Conservation (phyloP, 2,113 vertebrate genomes). For the Pagrus major region DNA sequence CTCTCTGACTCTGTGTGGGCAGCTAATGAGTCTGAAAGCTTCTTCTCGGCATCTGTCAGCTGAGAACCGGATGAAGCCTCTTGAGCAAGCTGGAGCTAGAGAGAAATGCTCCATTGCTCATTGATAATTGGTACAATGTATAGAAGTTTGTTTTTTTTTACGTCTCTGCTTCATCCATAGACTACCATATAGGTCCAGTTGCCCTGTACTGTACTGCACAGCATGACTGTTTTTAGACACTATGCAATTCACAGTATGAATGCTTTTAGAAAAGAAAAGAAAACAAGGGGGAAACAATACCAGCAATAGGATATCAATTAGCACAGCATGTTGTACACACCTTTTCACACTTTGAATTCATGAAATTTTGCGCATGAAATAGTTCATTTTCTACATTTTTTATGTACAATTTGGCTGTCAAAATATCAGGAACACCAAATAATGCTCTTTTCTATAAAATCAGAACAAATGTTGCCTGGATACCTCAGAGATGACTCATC, state of each 20-base stretch:
- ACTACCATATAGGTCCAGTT: not conserved
- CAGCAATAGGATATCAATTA: not conserved
- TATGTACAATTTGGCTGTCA: not conserved
- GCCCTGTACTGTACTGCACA: not conserved
- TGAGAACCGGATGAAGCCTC: constrained; percentile 60
- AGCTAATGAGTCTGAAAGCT: constrained; percentile 80
- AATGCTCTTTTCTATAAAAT: not conserved
- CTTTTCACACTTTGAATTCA: not conserved
- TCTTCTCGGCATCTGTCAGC: constrained; percentile 73
- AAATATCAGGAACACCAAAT: not conserved
- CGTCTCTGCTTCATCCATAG: constrained; percentile 15
- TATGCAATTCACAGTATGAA: not conserved
- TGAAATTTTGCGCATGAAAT: not conserved
- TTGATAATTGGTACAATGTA: constrained; percentile 60
- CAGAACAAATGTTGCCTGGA: not conserved
- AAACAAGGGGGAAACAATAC: not conserved
- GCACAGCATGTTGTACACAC: not conserved
- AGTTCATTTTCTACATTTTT: not conserved
- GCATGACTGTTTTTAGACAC: not conserved
- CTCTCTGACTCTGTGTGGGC: constrained; percentile 73
- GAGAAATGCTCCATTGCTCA: constrained; percentile 55
- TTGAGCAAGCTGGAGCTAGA: constrained; percentile 46
- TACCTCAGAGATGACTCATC: not conserved
- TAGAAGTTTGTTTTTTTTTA: constrained; percentile 17
- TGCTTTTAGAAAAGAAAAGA: not conserved